Evolutionary conservation across 1,140 invertebrate genomes (phyloP).

Genomic region (Atta texana): DNA sequence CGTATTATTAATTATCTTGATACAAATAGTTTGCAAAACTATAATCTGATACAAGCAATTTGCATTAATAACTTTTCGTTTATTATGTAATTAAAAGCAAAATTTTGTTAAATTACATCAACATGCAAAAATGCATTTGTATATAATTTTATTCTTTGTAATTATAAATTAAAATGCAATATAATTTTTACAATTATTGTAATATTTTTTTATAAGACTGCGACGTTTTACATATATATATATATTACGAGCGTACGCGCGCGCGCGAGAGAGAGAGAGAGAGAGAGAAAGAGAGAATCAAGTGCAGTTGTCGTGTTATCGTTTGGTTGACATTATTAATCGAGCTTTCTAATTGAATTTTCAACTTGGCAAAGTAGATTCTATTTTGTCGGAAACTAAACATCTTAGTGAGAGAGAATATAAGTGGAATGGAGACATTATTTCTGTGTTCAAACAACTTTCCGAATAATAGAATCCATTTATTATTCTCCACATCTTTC

Average conservation of each 20-base stretch:
- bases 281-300: not conserved
- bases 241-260: no score
- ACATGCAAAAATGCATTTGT: not conserved
- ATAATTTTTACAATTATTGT: not conserved
- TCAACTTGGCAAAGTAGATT: not conserved
- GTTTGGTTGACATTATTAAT: conserved; percentile 14
- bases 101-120: conserved; percentile 7
- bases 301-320: not conserved
- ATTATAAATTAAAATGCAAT: not conserved
- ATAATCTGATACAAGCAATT: conserved; percentile 20
- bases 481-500: conserved; percentile 4
- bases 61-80: conserved; percentile 19
- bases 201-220: not conserved
- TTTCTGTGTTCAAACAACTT: conserved; percentile 40
- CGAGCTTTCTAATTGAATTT: conserved; percentile 25
- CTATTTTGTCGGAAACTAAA: conserved; percentile 20
- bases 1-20: not conserved
- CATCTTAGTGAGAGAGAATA: not conserved
- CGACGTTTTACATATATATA: not conserved
- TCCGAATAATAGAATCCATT: conserved; percentile 9
- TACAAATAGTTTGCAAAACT: not conserved
- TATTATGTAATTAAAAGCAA: conserved; percentile 10
- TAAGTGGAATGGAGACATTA: conserved; percentile 13
- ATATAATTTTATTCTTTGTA: not conserved
- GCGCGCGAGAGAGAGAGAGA: no score